Evolutionary conservation across 2,797 vertebrate genomes (phyloP).

Genomic region (Pterois miles): DNA sequence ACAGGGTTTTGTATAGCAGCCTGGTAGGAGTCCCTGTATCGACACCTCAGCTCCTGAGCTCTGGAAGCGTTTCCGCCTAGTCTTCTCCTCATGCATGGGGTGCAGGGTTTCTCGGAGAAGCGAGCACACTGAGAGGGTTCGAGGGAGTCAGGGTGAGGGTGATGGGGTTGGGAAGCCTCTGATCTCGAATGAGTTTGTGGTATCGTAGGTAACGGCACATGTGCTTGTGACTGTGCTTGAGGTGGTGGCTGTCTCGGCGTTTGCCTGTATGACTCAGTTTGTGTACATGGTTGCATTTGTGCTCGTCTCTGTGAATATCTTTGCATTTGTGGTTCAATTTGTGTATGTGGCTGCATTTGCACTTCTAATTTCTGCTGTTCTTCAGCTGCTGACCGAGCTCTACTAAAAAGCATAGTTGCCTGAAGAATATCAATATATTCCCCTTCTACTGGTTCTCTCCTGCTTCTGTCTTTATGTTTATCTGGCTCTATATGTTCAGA

Average conservation of each 20-base stretch:
- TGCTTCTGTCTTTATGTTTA: slow-evolving; percentile 33
- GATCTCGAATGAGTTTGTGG: slow-evolving; percentile 28
- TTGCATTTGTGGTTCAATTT: slow-evolving; percentile 24
- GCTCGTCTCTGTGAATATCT: slow-evolving; percentile 9
- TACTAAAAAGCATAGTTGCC: slow-evolving; percentile 76
- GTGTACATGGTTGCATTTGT: slow-evolving; percentile 24
- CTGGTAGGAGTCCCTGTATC: slow-evolving; percentile 85
- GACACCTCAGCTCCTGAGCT: slow-evolving; percentile 74
- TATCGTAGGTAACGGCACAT: slow-evolving; percentile 24
- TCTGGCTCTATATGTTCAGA: slow-evolving; percentile 32
- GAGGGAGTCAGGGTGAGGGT: slow-evolving; percentile 10
- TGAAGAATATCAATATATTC: slow-evolving; percentile 89
- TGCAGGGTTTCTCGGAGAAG: slow-evolving; percentile 84
- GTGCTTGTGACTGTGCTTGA: slow-evolving; percentile 30
- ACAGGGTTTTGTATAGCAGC: slow-evolving; percentile 82
- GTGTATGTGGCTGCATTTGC: slow-evolving; percentile 30
- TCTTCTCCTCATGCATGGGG: slow-evolving; percentile 80
- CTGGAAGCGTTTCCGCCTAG: slow-evolving; percentile 65
- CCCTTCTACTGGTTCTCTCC: slow-evolving; percentile 71
- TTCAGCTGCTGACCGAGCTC: slow-evolving; percentile 21
- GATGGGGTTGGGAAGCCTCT: slow-evolving; percentile 31
- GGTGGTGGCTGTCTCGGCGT: slow-evolving; percentile 20
- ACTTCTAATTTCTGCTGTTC: slow-evolving; percentile 39
- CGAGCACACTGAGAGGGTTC: slow-evolving; percentile 55
- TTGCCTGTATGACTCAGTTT: slow-evolving; percentile 35